Evolutionary conservation across 2,113 vertebrate species (phyloP), one percentile per base, ranked within the genome.

Genomic region (Vulpes lagopus): DNA sequence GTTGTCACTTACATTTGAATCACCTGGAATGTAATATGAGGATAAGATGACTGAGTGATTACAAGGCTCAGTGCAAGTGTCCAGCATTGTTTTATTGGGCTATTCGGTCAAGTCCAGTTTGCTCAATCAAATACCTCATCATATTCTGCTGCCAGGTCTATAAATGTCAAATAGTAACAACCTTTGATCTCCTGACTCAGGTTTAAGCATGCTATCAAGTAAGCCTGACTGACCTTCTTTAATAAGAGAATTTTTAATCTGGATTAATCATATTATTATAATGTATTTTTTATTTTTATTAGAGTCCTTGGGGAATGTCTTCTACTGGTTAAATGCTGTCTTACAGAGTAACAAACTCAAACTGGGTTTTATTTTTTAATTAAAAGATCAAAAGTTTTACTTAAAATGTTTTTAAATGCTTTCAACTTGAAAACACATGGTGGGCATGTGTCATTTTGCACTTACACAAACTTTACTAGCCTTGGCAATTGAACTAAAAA

Each of bases 221-320:
- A 60, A 97, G 88, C 43, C 62, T 85, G 30, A 2, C 49, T 95
- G 81, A 83, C 82, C 89, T 97, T 96, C 38, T 90, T 97, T 94
- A 96, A 93, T 95, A 97, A 93, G 67, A 95, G 57, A 78, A 93
- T 91, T 51, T 95, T 97, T 94, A 95, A 73, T 91, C 67, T 93
- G 91, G 57, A 91, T 84, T 96, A 97, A 97, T 98, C 62, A 94
- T 95, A 86, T 93, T 89, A 94, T 73, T 94, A 98, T 96, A 92
- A 90, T 94, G 65, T 96, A 94, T 97, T 96, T 98, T 59, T 94
- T 87, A 59, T 87, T 96, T 97, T 97, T 96, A 98, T 98, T 96
- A 87, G 84, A 89, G 57, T 92, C 87, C 89, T 95, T 93, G 74
- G 91, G 86, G 93, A 89, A 96, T 95, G 53, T 91, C 73, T 93